A percentile compares a stretch with the other conserved stretches of the same genome.
phyloP scores from a whole-genome alignment of 2,888 invertebrate species.

The Antheraea assamensis region DNA sequence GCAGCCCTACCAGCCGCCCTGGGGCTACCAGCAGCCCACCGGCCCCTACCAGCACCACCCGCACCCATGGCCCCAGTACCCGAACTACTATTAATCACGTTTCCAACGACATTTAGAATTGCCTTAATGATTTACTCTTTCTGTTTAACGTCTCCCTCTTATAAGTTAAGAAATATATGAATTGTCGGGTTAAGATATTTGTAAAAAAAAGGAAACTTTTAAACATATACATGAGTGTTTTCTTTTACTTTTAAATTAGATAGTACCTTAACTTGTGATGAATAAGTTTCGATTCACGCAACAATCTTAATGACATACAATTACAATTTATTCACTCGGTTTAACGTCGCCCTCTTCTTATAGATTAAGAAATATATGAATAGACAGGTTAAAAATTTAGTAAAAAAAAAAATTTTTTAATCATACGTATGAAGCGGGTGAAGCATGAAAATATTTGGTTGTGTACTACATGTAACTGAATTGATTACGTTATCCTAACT shows the following conservation, averaged over 20 bases:
- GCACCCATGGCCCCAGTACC: constrained; percentile 75
- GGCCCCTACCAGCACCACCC: constrained; percentile 76
- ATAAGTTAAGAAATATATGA: no score
- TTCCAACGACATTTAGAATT: no score
- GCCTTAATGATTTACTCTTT: no score
- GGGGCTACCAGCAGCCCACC: constrained; percentile 78
- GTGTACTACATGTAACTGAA: no score
- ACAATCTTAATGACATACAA: background rate
- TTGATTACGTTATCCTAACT: no score
- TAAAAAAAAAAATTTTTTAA: no score
- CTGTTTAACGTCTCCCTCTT: no score
- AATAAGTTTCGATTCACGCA: background rate
- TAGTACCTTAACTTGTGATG: background rate
- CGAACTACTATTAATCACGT: constrained; percentile 68
- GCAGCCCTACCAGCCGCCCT: constrained; percentile 74
- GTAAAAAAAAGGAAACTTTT: no score
- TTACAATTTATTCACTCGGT: background rate
- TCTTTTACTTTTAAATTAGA: background rate
- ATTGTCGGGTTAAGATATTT: no score
- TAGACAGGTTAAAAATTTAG: background rate
- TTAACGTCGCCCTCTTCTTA: background rate
- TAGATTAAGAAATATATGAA: background rate
- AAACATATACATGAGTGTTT: no score
- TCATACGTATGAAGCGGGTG: no score
- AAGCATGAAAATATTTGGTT: background rate